phyloP scores from a whole-genome alignment of 2,888 invertebrate genomes.

The Ornithoptera priamus region DNA sequence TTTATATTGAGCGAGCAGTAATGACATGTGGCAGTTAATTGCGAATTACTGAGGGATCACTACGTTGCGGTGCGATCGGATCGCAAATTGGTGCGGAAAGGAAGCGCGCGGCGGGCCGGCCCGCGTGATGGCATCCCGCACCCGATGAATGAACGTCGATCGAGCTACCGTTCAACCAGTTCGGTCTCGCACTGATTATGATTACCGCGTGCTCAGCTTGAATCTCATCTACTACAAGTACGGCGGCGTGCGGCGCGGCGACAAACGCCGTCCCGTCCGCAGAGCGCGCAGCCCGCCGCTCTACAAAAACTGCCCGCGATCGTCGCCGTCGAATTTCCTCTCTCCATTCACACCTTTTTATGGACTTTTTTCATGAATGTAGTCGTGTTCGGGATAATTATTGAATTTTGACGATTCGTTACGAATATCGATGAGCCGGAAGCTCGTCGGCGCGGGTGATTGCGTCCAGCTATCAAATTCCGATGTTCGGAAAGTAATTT shows the following conservation, averaged over 20 bases:
- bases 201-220: slow-evolving; percentile 69
- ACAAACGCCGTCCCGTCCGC: slow-evolving; percentile 43
- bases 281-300: slow-evolving; percentile 40
- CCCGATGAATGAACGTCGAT: slow-evolving; percentile 69
- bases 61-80: slow-evolving; percentile 46
- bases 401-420: slow-evolving; percentile 79
- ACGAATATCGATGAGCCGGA: slow-evolving; percentile 80
- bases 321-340: slow-evolving; percentile 61
- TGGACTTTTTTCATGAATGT: slow-evolving; percentile 74
- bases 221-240: slow-evolving; percentile 73
- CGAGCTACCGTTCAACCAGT: slow-evolving; percentile 71
- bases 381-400: slow-evolving; percentile 80
- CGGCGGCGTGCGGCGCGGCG: slow-evolving; percentile 49
- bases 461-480: slow-evolving; percentile 72
- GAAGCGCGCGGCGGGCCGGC: slow-evolving; percentile 35
- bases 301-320: slow-evolving; percentile 63
- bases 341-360: slow-evolving; percentile 79
- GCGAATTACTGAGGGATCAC: slow-evolving; percentile 43
- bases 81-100: slow-evolving; percentile 43
- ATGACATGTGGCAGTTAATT: slow-evolving; percentile 46
- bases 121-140: slow-evolving; percentile 73
- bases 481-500: slow-evolving; percentile 74
- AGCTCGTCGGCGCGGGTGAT: slow-evolving; percentile 72
- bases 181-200: slow-evolving; percentile 78
- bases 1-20: slow-evolving; percentile 33